Evolutionary conservation across 2,113 vertebrate species (phyloP).

Genomic region (Abramis brama): DNA sequence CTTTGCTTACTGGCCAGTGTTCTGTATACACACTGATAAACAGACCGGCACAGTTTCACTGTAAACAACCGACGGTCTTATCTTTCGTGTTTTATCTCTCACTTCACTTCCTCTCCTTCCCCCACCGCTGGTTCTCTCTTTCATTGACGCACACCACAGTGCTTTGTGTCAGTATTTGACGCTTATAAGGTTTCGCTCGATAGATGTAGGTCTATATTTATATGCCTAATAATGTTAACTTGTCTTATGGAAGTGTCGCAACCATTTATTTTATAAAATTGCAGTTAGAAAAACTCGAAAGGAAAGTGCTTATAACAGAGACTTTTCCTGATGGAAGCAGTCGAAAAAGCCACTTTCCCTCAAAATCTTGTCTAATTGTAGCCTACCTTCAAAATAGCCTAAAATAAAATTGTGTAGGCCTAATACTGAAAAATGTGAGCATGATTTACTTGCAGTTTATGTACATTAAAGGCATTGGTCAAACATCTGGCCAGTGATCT

Average conservation of each 20-base stretch:
- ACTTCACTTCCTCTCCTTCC: background rate
- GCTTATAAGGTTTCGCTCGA: background rate
- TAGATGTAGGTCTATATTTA: background rate
- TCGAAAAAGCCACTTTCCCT: background rate
- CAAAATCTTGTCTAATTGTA: background rate
- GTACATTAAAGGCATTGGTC: too few relatives aligned
- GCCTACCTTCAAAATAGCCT: too few relatives aligned
- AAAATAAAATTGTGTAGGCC: too few relatives aligned
- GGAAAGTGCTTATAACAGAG: too few relatives aligned
- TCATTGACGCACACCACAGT: background rate
- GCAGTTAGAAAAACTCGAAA: too few relatives aligned
- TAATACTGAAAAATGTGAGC: too few relatives aligned
- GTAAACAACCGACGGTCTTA: background rate
- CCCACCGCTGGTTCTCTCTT: background rate
- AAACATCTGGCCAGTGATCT: too few relatives aligned
- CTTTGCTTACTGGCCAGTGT: slow-evolving; percentile 32
- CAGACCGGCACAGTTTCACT: background rate
- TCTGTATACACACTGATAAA: slow-evolving; percentile 11
- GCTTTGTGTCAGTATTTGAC: background rate
- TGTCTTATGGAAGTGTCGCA: background rate
- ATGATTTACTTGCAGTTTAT: too few relatives aligned
- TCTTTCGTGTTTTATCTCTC: background rate
- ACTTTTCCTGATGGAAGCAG: too few relatives aligned
- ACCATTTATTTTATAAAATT: background rate
- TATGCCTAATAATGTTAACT: background rate